Evolutionary conservation across 2,113 vertebrate genomes (phyloP).

Genomic region (Cochlearius cochlearius): DNA sequence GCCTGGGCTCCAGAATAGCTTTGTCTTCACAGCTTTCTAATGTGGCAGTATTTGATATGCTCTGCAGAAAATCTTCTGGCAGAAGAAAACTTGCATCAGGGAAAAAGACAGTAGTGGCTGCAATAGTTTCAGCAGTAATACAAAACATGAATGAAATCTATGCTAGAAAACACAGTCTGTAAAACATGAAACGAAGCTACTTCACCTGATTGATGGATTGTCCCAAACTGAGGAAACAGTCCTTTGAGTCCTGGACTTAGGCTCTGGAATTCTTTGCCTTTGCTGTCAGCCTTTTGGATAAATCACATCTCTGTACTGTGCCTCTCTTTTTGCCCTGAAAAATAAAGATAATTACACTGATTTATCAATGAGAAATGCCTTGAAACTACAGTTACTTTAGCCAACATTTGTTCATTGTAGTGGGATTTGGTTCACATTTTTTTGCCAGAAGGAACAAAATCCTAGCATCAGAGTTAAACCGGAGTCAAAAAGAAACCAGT

Average conservation of each 20-base stretch:
- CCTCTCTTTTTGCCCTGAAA: not conserved
- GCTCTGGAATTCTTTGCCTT: not conserved
- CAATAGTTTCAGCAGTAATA: not conserved
- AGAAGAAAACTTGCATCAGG: not conserved
- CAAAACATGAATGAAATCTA: not conserved
- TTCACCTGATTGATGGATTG: not conserved
- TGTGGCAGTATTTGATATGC: not conserved
- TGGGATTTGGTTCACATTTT: not conserved
- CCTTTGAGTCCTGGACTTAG: not conserved
- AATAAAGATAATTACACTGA: not conserved
- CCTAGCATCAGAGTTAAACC: not conserved
- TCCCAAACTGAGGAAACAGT: not conserved
- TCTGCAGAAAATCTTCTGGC: not conserved
- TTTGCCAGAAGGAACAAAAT: slow-evolving; percentile 3
- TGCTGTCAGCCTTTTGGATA: not conserved
- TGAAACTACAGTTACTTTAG: not conserved
- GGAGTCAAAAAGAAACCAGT: not conserved
- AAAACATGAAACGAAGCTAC: not conserved
- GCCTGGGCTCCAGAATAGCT: not conserved
- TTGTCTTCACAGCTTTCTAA: not conserved
- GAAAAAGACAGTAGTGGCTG: not conserved
- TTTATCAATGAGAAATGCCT: not conserved
- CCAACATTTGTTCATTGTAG: not conserved
- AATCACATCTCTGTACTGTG: not conserved
- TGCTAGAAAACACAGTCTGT: not conserved